A percentile compares a stretch with the other conserved stretches of the same genome.
Evolutionary conservation across 2,113 vertebrate species (phyloP).

Genomic region (Tamias sibiricus): DNA sequence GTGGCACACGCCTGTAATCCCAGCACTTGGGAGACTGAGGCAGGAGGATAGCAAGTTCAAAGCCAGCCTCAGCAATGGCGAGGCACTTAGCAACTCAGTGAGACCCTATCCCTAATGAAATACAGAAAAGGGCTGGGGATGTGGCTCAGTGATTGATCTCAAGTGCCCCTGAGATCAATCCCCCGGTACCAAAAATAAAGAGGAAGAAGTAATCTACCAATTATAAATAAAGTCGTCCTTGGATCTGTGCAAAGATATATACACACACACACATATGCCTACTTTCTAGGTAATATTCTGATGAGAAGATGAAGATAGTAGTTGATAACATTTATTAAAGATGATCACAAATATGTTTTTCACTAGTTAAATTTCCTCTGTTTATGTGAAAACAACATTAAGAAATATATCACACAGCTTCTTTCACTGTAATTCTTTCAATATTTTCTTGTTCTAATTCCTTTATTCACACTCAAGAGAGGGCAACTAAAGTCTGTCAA

Average conservation of each 20-base stretch:
- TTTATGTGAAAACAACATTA: neutral
- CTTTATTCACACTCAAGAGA: constrained; percentile 16
- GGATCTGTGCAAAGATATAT: neutral
- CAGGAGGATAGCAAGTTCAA: too few species aligned
- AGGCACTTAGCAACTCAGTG: too few species aligned
- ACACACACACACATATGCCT: neutral
- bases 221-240: neutral
- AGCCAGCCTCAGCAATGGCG: too few species aligned
- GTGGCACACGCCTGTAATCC: too few species aligned
- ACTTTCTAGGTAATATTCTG: neutral
- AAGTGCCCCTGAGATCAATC: too few species aligned
- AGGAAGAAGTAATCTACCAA: neutral
- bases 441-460: neutral
- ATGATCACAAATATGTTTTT: neutral
- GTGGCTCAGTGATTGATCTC: too few species aligned
- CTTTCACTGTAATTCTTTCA: constrained; percentile 13
- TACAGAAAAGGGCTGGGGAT: too few species aligned
- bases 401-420: neutral
- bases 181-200: too few species aligned
- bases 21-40: too few species aligned
- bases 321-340: neutral
- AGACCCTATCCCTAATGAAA: too few species aligned
- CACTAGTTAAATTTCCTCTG: neutral
- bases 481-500: constrained; percentile 24
- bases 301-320: neutral